Evolutionary conservation across 2,888 invertebrate species (phyloP).

Genomic region (Caenorhabditis sp.): DNA sequence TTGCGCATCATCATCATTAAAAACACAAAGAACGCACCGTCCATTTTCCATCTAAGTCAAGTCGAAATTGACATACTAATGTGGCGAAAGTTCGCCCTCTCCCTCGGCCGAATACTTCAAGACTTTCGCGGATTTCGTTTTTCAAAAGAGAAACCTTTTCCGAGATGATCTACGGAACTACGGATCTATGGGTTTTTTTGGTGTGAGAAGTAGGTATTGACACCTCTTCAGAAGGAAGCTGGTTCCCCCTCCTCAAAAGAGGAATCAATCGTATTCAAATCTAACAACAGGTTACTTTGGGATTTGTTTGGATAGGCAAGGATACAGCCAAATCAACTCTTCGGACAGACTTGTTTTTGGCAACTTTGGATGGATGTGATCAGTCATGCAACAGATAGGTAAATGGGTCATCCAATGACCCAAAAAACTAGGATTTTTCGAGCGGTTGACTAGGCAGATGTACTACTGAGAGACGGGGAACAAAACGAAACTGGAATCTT

Average conservation of each 20-base stretch:
- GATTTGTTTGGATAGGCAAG: constrained; percentile 20
- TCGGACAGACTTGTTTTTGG: constrained; percentile 33
- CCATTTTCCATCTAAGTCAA: constrained; percentile 26
- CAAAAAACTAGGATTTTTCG: constrained; percentile 27
- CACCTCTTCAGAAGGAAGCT: neutral
- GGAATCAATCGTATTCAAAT: too few relatives aligned
- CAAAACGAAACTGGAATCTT: neutral
- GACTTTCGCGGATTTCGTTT: constrained; percentile 13
- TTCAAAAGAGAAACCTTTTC: neutral
- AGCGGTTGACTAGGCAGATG: constrained; percentile 22
- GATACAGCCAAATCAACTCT: constrained; percentile 37
- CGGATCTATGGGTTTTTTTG: constrained; percentile 5
- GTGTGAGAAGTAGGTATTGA: neutral
- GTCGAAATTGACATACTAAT: constrained; percentile 49
- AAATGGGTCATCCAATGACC: constrained; percentile 43
- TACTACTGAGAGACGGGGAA: neutral
- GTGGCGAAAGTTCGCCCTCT: constrained; percentile 27
- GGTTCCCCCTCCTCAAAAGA: too few relatives aligned
- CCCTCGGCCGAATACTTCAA: constrained; percentile 23
- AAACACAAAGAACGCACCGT: constrained; percentile 12
- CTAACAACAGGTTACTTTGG: constrained; percentile 9
- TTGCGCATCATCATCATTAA: constrained; percentile 14
- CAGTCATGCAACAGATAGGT: constrained; percentile 23
- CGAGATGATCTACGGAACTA: neutral
- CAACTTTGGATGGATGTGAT: neutral